Conservation (phyloP, 1,140 invertebrate genomes). For the Lethrus apterus region DNA sequence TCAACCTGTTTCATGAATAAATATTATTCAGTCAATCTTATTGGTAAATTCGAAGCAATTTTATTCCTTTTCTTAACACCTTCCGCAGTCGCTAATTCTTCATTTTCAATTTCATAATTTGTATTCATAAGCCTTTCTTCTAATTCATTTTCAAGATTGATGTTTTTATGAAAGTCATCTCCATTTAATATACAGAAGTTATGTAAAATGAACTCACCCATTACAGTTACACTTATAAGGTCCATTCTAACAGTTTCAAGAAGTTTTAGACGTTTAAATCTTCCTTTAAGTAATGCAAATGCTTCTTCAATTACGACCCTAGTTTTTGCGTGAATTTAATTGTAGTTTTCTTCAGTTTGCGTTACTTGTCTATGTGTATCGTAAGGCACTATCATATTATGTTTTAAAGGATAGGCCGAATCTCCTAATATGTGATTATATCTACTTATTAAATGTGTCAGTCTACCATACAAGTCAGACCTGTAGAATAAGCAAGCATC, state of each 20-base stretch:
- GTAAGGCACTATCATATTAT: conserved; percentile 7
- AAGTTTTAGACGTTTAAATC: conserved; percentile 13
- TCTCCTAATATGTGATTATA: background rate
- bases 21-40: too few species aligned
- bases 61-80: too few species aligned
- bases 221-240: background rate
- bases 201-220: background rate
- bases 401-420: conserved; percentile 3
- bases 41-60: too few species aligned
- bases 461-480: background rate
- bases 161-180: too few species aligned
- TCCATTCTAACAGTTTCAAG: conserved; percentile 1
- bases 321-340: background rate
- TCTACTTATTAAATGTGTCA: background rate
- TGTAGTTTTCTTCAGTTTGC: conserved; percentile 5
- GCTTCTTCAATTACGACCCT: conserved; percentile 16
- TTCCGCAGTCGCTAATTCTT: too few species aligned
- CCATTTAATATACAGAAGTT: too few species aligned
- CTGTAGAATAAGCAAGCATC: background rate
- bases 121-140: too few species aligned
- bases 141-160: too few species aligned
- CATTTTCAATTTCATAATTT: too few species aligned
- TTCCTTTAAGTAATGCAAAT: conserved; percentile 17
- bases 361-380: conserved; percentile 10
- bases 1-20: too few species aligned